Evolutionary conservation across 1,140 invertebrate species (phyloP).

Genomic region (Mycetomoellerius zeteki): DNA sequence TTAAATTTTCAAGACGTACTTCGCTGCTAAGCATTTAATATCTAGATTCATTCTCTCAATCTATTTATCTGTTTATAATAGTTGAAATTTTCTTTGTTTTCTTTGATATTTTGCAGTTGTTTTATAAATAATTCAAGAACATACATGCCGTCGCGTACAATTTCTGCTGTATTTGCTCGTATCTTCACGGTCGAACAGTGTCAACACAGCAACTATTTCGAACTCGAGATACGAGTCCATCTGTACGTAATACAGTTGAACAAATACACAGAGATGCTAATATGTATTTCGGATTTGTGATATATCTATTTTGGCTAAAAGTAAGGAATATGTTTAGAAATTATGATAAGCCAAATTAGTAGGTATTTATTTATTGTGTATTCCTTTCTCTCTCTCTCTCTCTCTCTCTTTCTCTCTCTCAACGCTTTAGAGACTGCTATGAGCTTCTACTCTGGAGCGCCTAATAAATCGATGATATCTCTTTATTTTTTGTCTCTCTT

Average conservation of each 20-base stretch:
- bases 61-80: background rate
- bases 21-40: slow-evolving; percentile 4
- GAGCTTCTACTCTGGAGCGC: too few species aligned
- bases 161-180: slow-evolving; percentile 58
- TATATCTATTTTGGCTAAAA: background rate
- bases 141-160: slow-evolving; percentile 36
- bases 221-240: slow-evolving; percentile 49
- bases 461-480: background rate
- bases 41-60: background rate
- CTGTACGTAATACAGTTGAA: slow-evolving; percentile 15
- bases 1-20: background rate
- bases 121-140: slow-evolving; percentile 51
- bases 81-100: background rate
- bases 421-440: too few species aligned
- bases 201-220: slow-evolving; percentile 56
- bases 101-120: background rate
- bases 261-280: slow-evolving; percentile 6
- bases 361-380: background rate
- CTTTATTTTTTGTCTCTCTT: background rate
- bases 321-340: slow-evolving; percentile 7
- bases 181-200: slow-evolving; percentile 63
- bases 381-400: background rate
- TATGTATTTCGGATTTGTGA: slow-evolving; percentile 30
- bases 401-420: too few species aligned
- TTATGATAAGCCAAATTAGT: background rate